Evolutionary conservation across 2,797 vertebrate genomes (phyloP), one percentile per base, ranked within the genome.

Genomic region (Allochrocebus solatus): DNA sequence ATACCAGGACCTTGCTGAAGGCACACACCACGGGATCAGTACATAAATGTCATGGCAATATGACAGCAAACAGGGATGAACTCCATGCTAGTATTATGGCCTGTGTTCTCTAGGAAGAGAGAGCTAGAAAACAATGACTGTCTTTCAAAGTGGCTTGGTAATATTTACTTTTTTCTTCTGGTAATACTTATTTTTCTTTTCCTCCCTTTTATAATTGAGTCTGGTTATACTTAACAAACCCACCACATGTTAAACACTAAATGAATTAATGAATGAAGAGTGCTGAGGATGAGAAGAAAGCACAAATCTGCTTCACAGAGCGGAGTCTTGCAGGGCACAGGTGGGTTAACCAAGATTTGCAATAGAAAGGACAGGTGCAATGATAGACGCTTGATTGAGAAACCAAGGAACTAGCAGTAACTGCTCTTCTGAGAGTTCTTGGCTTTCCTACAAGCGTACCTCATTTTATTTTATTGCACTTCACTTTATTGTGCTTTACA

Each of bases 61-160:
- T 0, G 72, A 43, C 19, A 53, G 24, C 39, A 28, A 36, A 91
- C 39, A 89, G 61, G 43, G 12, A 81, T 17, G 48, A 59, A 21
- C 33, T 9, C 1, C 30, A 1, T 33, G 8, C 7, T 70, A 57
- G 50, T 24, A 57, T 90, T 43, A 2, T 61, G 55, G 64, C 46
- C 17, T 0, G n/a, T 53, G 9, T 8, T 59, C 61, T 39, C n/a
- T 95, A 43, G 61, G 82, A 61, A 76, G 46, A 22, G 39, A 30
- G 28, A 48, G 28, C 19, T 53, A 39, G 75, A 55, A 78, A 90
- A 76, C 17, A 30, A 80, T 48, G 81, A 1, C 46, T 83, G 64
- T 81, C 57, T 95, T 85, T 95, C 84, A 53, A 94, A 92, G 82
- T 59, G 4, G 67, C 24, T 57, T 82, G 50, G 74, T 95, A 76